These are phyloP conservation scores for Corythoichthys haematopterus DNA, from an alignment of 2,113 vertebrate species.

Conservation along the genomic window DNA sequence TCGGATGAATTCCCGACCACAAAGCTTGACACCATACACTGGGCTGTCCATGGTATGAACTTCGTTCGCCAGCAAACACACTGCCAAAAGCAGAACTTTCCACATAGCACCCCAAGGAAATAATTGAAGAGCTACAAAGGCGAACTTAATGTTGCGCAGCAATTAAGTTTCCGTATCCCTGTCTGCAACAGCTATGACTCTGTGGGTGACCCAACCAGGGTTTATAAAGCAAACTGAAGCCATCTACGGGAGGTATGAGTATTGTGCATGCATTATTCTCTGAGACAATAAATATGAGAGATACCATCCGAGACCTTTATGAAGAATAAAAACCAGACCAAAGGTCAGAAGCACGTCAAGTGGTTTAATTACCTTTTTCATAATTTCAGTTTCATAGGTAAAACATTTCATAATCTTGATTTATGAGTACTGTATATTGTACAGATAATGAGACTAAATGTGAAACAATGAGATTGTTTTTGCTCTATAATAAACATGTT, in stretches of 20 bases:
- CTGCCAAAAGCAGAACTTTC: conserved; percentile 56
- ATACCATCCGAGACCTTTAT: conserved; percentile 71
- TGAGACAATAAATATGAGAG: conserved; percentile 52
- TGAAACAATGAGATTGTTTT: not conserved
- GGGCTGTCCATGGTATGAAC: conserved; percentile 60
- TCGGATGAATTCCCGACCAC: conserved; percentile 82
- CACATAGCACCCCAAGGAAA: conserved; percentile 54
- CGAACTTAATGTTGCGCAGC: conserved; percentile 17
- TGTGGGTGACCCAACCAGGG: conserved; percentile 36
- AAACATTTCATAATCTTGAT: conserved; percentile 1
- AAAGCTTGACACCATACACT: conserved; percentile 78
- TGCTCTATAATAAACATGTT: not conserved
- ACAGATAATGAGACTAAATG: not conserved
- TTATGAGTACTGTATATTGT: not conserved
- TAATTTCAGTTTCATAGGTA: conserved; percentile 6
- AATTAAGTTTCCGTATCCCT: conserved; percentile 24
- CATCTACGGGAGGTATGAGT: conserved; percentile 19
- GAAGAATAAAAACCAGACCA: conserved; percentile 66
- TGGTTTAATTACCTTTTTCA: conserved; percentile 12
- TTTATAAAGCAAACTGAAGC: conserved; percentile 64
- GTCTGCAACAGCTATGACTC: conserved; percentile 40
- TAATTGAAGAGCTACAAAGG: conserved; percentile 2
- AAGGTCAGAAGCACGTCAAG: conserved; percentile 49
- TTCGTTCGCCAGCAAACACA: conserved; percentile 68
- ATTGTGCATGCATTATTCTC: conserved; percentile 30